A percentile compares a stretch with the other conserved stretches of the same genome.
Conservation (phyloP, 2,888 invertebrate species). For the Apantesis nais region DNA sequence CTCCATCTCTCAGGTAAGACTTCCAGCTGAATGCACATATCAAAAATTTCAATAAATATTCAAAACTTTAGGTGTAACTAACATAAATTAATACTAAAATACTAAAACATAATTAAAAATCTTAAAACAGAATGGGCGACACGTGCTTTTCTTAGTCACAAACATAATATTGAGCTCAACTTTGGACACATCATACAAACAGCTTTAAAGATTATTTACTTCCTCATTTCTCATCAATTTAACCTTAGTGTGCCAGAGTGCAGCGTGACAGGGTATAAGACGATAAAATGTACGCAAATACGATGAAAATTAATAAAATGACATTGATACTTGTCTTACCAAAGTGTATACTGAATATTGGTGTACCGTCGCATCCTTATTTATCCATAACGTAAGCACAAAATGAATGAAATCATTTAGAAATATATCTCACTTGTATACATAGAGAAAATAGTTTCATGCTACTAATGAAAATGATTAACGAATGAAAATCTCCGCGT, state of each 20-base stretch:
- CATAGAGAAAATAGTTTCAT: no score
- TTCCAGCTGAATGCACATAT: constrained; percentile 76
- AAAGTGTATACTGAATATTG: constrained; percentile 74
- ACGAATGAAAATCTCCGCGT: no score
- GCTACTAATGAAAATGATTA: no score
- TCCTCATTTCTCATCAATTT: no score
- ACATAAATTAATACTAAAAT: background rate
- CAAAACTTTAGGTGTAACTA: background rate
- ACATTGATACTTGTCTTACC: constrained; percentile 59
- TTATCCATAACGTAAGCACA: constrained; percentile 48
- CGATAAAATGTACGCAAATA: background rate
- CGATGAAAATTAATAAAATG: background rate
- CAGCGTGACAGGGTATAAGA: no score
- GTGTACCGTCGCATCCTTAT: constrained; percentile 53
- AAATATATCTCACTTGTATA: no score
- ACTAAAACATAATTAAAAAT: background rate
- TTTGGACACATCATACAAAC: no score
- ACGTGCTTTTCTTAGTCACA: no score
- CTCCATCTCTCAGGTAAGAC: constrained; percentile 96
- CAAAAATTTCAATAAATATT: background rate
- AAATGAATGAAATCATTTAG: constrained; percentile 5
- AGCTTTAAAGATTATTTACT: no score
- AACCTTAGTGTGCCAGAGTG: no score
- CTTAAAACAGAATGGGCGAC: background rate
- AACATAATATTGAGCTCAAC: no score